Percentiles rank a stretch among this genome's conserved stretches.
These are phyloP conservation scores for Oscheius sp. DNA, from an alignment of 2,888 invertebrate genomes.

Conservation along the genomic window DNA sequence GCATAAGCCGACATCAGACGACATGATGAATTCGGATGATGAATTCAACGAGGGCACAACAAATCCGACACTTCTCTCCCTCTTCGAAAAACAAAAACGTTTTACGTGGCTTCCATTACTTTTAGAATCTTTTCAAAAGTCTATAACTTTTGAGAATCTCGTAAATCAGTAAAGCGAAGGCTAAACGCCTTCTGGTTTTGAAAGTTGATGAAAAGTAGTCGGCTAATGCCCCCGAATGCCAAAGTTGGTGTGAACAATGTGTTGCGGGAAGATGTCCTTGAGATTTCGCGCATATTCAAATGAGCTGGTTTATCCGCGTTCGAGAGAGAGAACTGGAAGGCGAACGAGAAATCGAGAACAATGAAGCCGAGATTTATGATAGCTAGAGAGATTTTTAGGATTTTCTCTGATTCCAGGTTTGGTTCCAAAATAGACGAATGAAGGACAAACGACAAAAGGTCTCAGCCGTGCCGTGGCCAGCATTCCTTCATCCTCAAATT, in stretches of 20 bases:
- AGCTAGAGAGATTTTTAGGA: constrained; percentile 48
- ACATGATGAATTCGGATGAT: constrained; percentile 30
- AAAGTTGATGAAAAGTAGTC: no score
- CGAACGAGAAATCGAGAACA: background rate
- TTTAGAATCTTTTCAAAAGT: no score
- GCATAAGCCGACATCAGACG: constrained; percentile 26
- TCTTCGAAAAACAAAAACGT: no score
- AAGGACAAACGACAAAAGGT: constrained; percentile 89
- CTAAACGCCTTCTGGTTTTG: no score
- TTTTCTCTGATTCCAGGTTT: no score
- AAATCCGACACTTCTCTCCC: no score
- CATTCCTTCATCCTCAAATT: constrained; percentile 85
- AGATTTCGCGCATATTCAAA: constrained; percentile 25
- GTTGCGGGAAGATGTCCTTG: constrained; percentile 17
- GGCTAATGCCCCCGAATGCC: no score
- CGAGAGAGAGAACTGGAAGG: background rate
- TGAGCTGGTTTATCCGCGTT: constrained; percentile 21
- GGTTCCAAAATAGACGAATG: constrained; percentile 97
- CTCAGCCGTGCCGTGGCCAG: constrained; percentile 86
- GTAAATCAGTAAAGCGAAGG: no score
- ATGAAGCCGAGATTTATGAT: constrained; percentile 4
- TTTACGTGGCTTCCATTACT: no score
- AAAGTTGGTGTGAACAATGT: no score
- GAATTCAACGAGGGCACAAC: constrained; percentile 17
- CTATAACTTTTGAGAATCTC: background rate